Evolutionary conservation across 2,888 invertebrate genomes (phyloP), one percentile per base, ranked within the genome.

Genomic region (Onthophagus sagittarius): DNA sequence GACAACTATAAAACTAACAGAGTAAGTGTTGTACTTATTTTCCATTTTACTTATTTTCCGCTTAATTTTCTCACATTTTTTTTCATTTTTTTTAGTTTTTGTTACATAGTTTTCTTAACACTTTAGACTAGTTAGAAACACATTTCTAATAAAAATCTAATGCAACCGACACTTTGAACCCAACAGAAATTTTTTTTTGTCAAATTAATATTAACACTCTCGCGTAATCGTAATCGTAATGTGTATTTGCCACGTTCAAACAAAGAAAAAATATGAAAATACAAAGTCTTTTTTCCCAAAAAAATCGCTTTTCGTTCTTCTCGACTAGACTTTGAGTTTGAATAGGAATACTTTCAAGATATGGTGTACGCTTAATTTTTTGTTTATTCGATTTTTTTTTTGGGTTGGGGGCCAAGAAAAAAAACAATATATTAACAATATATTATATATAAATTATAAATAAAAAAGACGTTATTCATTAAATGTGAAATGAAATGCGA

Each of bases 1-100:
- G 81, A 79, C 71, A 78, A 77, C 81, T 82, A 79, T 80, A 81
- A 82, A 84, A 84, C 82, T 83, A 84, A 81, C 79, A 79, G 81
- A 81, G 80, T 79, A 79, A 23, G 39, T 53, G 78, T 78, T 77
- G 75, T 75, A 75, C 75, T 75, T 39, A 53, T 33, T 69, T 65
- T 63, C 67, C 23, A 33, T 72, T 53, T 63, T 23, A 23, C 23
- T 23, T 23, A 23, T 23, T 23, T 23, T 23, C 23, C 23, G 23
- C 23, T 23, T 23, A 23, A 23, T 23, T 23, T 23, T 23, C 23
- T 23, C 23, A 23, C 23, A 23, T 23, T 23, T 23, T 23, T 23
- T 23, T 23, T 23, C 23, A 23, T 23, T 23, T 23, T 23, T 23
- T 23, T 23, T 23, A 23, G 23, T 23, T 23, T 71, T 71, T 64